Base-by-base conservation (phyloP, 2,113 vertebrate genomes). In the Microcebus jonahi region DNA sequence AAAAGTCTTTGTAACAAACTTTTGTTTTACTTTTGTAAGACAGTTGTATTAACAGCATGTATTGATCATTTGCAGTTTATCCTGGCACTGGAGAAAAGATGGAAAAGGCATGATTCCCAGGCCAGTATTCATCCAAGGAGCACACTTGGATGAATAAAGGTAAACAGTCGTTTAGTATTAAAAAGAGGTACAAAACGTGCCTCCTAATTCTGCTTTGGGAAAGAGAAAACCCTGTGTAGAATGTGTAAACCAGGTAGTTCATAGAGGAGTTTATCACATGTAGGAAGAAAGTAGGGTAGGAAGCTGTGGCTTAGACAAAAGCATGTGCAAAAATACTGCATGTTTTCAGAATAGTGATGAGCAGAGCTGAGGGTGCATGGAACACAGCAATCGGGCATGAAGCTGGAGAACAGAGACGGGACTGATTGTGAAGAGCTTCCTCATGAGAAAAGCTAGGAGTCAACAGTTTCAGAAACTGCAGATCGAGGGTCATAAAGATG, bases 1-100 rank as follows among this genome's bases (percentile, higher is more conserved):
- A 17, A 36, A 92, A 82, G 25, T 96, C 80, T 53, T n/a, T 76
- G 50, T 48, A 94, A 63, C 75, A 94, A 87, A 92, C 55, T 57
- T 57, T 57, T 92, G 13, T 48, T 80, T 84, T 79, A 18, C 36
- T 79, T 77, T 55, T 79, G 9, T 70, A 48, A 88, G n/a, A 61
- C n/a, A 25, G n/a, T 81, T 87, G n/a, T 34, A 75, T 88, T 76
- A 63, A 31, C 13, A 90, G 63, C 55, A 63, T 89, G 8, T 7
- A 63, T 18, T 83, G 67, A 34, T 90, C 34, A 88, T 73, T 70
- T 92, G 34, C 63, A 95, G 17, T 76, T 45, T 50, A 4, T 65
- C 36, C 63, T 77, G 70, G 34, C 50, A 45, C 18, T 42, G 68
- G 39, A 70, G 63, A 68, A 79, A 86, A 83, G 39, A 27, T 13